Evolutionary conservation across 2,113 vertebrate species (phyloP), one percentile per base, ranked within the genome.

Genomic region (Saimiri boliviensis): DNA sequence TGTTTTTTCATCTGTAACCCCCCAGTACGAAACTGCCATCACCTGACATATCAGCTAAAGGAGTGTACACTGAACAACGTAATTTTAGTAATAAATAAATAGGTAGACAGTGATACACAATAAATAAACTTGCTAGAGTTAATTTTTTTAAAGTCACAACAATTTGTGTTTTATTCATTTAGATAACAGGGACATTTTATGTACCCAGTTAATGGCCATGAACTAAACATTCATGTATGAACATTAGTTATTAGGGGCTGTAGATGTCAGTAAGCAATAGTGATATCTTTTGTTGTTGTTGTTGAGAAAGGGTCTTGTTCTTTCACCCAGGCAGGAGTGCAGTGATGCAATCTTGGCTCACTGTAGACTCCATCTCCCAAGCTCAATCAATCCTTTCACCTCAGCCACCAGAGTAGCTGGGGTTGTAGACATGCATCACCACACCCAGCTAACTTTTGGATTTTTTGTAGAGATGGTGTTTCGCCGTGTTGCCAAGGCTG

Each of bases 171-270:
- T 93, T 58, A n/a, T 58, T 68, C 20, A 66, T 89, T 95, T 93
- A 82, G 25, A 90, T 94, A 56, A 66, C 68, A 95, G 71, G 35
- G 47, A 21, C 16, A 95, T 88, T 96, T 87, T 77, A 27, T 60
- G 6, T 58, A 49, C 25, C 77, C 42, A 90, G 0, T 63, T 54
- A 89, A 37, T 89, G 25, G 42, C 27, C 2, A 42, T 96, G 16
- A 76, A 54, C 13, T 60, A 76, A 86, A 70, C 6, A 21, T n/a
- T 40, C 37, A 71, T 77, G 19, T 13, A 79, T 76, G 30, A 58
- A 85, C 47, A 13, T 85, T 89, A 77, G n/a, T 47, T 35, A 32
- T 63, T 63, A 63, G 60, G 13, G 54, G n/a, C 25, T 76, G 10
- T 91, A 49, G 49, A 32, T 81, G 2, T 76, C 54, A 52, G 13